Evolutionary conservation across 2,888 invertebrate genomes (phyloP), one percentile per base, ranked within the genome.

Genomic region (Dermolepida albohirtum): DNA sequence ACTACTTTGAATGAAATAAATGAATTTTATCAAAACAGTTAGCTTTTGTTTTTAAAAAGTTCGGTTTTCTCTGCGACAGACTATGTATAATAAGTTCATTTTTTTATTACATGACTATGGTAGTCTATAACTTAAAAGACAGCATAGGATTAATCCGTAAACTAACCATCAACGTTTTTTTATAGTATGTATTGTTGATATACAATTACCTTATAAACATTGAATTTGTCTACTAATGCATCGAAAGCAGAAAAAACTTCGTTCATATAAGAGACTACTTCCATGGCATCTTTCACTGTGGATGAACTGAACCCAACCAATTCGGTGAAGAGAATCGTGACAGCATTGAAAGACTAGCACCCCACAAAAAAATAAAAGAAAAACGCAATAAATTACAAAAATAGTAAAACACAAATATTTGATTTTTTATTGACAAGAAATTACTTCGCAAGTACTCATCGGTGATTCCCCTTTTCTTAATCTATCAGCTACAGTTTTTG

Each of bases 211-310:
- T 96, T 96, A 80, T 96, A 96, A 1, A 95, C 95, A 67, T 93
- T 87, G 74, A 93, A 94, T 40, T 90, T 88, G 77, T 96, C 94
- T 77, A 95, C 90, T 52, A 95, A 87, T 27, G 91, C 86, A 81
- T 96, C 96, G 75, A 96, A 93, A 72, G 91, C 89, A 0, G 92
- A 92, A 84, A 93, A 96, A 0, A 95, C 92, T 2, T 91, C 90
- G 80, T 96, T 96, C 86, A 96, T 92, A 49, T 92, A 92, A 7
- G 89, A 89, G 0, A 95, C 94, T 0, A 94, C 89, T 74, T 92
- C 92, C 93, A 93, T 91, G 0, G 88, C 88, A 51, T 86, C 86
- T 69, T 88, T 85, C 5, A 87, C 85, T 0, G 88, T 86, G 12
- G 87, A 83, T 43, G 88, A 88, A 73, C 86, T 86, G 72, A 89